Percentiles rank a stretch among this genome's conserved stretches.
Evolutionary conservation across 2,888 invertebrate species (phyloP).

Genomic region (Amphimallon solstitiale): DNA sequence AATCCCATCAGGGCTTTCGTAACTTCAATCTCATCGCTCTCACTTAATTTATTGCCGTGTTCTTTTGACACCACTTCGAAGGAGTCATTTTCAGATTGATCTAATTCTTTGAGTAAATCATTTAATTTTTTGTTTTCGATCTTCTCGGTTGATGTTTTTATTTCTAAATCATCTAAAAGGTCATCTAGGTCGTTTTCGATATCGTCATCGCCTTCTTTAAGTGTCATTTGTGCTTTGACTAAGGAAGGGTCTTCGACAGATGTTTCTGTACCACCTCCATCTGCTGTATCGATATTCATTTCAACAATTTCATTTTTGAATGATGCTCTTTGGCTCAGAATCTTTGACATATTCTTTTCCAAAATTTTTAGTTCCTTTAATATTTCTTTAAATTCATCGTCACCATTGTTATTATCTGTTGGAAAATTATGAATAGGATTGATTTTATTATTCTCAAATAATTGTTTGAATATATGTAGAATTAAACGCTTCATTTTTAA

Average conservation of each 20-base stretch:
- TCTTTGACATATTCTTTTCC: slow-evolving; percentile 11
- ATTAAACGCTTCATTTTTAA: slow-evolving; percentile 7
- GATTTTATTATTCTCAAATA: background rate
- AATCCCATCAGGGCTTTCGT: background rate
- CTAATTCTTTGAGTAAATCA: slow-evolving; percentile 15
- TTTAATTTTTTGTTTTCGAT: background rate
- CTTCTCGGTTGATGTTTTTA: slow-evolving; percentile 36
- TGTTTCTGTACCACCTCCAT: background rate
- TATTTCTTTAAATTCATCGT: background rate
- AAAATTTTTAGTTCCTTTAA: slow-evolving; percentile 8
- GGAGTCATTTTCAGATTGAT: background rate
- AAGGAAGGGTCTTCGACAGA: slow-evolving; percentile 5
- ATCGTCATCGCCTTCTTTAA: slow-evolving; percentile 30
- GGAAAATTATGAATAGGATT: background rate
- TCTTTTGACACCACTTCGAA: background rate
- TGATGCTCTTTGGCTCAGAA: background rate
- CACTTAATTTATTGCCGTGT: background rate
- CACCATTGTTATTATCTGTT: background rate
- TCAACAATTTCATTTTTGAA: slow-evolving; percentile 4
- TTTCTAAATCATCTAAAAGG: slow-evolving; percentile 28
- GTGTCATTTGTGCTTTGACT: background rate
- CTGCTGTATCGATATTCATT: background rate
- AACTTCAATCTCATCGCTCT: background rate
- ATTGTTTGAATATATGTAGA: slow-evolving; percentile 7
- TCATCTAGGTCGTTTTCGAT: background rate